Evolutionary conservation across 2,888 invertebrate species (phyloP).

Genomic region (Hoplodrina blanda): DNA sequence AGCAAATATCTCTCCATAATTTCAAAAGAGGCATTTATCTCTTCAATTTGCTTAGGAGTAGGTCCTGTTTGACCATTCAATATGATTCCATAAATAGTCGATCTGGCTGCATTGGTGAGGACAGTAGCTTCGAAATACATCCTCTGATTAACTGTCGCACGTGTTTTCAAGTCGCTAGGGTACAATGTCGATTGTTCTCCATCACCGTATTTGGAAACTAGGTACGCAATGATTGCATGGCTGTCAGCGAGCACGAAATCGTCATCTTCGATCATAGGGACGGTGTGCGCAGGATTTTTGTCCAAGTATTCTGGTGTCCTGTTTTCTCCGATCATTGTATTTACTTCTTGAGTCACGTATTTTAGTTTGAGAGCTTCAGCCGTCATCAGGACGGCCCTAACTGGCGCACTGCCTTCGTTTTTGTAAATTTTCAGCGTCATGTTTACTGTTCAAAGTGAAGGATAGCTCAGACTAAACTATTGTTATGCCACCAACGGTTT

Average conservation of each 20-base stretch:
- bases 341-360: conserved; percentile 62
- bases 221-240: conserved; percentile 73
- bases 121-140: conserved; percentile 70
- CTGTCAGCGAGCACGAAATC: conserved; percentile 72
- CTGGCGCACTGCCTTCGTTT: conserved; percentile 66
- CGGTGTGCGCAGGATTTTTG: conserved; percentile 72
- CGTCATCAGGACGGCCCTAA: conserved; percentile 69
- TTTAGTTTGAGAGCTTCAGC: conserved; percentile 68
- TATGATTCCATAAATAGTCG: not conserved
- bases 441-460: conserved; percentile 53
- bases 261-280: conserved; percentile 74
- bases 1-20: conserved; percentile 71
- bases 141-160: conserved; percentile 70
- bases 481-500: not conserved
- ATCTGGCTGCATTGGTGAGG: conserved; percentile 58
- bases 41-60: conserved; percentile 50
- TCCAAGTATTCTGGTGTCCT: conserved; percentile 66
- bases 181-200: conserved; percentile 67
- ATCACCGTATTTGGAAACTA: conserved; percentile 74
- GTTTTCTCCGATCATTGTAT: conserved; percentile 60
- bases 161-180: conserved; percentile 67
- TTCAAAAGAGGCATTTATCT: conserved; percentile 67
- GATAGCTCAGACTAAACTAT: not conserved
- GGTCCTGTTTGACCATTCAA: conserved; percentile 14
- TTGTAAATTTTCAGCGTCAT: conserved; percentile 65